Percentiles rank a stretch among this genome's conserved stretches.
These are phyloP conservation scores for Synergus gifuensis DNA, from an alignment of 2,888 invertebrate genomes.

Conservation along the genomic window DNA sequence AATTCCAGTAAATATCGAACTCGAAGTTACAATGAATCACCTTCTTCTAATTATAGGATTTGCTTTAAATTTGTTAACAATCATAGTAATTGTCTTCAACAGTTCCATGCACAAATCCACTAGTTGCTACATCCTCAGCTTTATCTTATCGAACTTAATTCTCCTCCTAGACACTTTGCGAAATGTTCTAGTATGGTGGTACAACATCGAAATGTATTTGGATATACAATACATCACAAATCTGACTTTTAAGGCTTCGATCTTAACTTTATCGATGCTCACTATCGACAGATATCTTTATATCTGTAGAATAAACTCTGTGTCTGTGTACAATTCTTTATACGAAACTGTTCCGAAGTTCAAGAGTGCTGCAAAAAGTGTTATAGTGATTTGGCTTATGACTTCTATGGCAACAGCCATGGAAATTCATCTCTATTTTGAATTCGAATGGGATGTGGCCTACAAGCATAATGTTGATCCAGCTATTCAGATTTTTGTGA, in stretches of 20 bases:
- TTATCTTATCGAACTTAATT: conserved; percentile 64
- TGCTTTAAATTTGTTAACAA: conserved; percentile 52
- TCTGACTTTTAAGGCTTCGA: conserved; percentile 65
- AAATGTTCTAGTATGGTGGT: conserved; percentile 59
- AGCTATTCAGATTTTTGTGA: conserved; percentile 59
- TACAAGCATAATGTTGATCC: conserved; percentile 51
- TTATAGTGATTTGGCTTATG: conserved; percentile 63
- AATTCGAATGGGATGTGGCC: conserved; percentile 46
- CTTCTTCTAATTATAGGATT: conserved; percentile 50
- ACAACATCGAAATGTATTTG: conserved; percentile 55
- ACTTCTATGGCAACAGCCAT: conserved; percentile 62
- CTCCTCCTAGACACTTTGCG: conserved; percentile 63
- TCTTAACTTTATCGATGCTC: conserved; percentile 63
- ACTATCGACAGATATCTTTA: conserved; percentile 64
- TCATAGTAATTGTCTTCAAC: conserved; percentile 50
- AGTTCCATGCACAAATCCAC: conserved; percentile 56
- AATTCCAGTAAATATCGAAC: not conserved
- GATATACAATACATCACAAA: conserved; percentile 66
- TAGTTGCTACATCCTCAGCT: conserved; percentile 64
- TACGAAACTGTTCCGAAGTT: conserved; percentile 49
- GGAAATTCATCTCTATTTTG: conserved; percentile 64
- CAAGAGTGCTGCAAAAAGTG: conserved; percentile 58
- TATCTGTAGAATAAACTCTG: conserved; percentile 53
- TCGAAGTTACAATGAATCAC: conserved; percentile 41
- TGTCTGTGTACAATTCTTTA: not conserved